phyloP scores from a whole-genome alignment of 2,888 invertebrate species.

The Rhorus exstirpatorius region DNA sequence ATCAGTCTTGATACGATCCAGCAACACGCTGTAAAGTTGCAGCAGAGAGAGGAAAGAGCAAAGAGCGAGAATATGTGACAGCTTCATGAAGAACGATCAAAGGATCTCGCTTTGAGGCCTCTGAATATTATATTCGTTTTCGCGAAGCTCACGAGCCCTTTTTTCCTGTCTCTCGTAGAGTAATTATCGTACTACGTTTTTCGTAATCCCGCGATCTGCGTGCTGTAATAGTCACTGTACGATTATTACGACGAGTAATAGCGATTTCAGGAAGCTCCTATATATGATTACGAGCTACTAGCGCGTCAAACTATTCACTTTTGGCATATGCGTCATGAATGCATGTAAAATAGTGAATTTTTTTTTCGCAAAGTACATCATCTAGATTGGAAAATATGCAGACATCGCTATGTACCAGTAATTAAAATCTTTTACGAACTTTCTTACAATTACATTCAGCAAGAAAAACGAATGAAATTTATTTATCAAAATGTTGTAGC shows the following conservation, averaged over 20 bases:
- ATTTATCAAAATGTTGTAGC: no score
- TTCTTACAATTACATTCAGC: no score
- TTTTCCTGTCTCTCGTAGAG: neutral
- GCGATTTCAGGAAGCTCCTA: slow-evolving; percentile 57
- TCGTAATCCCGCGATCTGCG: slow-evolving; percentile 15
- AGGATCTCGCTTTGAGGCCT: slow-evolving; percentile 53
- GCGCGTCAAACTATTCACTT: slow-evolving; percentile 24
- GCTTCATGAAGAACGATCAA: slow-evolving; percentile 60
- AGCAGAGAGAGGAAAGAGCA: neutral
- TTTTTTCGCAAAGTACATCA: no score
- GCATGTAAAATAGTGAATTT: no score
- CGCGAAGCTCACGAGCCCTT: slow-evolving; percentile 45
- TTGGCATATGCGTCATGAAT: neutral
- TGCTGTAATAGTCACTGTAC: slow-evolving; percentile 13
- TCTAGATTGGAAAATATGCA: no score
- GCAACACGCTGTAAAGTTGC: slow-evolving; percentile 17
- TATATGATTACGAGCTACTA: slow-evolving; percentile 56
- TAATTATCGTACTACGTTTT: neutral
- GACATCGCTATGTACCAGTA: no score
- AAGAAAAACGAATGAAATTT: no score
- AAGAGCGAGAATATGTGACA: slow-evolving; percentile 27
- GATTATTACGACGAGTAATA: slow-evolving; percentile 55
- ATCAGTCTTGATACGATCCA: slow-evolving; percentile 13
- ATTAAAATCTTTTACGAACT: no score
- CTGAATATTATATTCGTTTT: slow-evolving; percentile 62